These are phyloP conservation scores for Otus scops DNA, from an alignment of 2,797 vertebrate species.

Conservation along the genomic window DNA sequence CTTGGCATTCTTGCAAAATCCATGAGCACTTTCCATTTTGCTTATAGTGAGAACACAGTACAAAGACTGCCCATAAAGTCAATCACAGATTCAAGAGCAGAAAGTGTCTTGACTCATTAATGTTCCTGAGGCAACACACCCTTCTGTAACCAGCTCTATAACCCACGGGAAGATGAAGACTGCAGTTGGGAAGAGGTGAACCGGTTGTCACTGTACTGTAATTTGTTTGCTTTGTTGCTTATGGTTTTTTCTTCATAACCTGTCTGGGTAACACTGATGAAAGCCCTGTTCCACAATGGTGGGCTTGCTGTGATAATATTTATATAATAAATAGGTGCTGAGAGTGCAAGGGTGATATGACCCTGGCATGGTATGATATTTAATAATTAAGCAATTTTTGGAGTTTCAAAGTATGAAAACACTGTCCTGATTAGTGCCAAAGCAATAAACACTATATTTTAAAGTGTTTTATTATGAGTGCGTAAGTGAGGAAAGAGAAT, in stretches of 20 bases:
- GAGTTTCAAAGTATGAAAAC: background rate
- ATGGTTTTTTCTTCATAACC: fast-evolving
- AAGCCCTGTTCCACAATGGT: background rate
- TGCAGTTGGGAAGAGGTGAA: background rate
- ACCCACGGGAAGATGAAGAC: background rate
- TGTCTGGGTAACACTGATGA: background rate
- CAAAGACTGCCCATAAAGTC: background rate
- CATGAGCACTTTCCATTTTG: background rate
- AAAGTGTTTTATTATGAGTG: background rate
- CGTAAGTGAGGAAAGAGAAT: background rate
- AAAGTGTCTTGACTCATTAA: background rate
- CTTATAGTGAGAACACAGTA: background rate
- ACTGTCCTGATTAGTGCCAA: background rate
- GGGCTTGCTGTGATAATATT: background rate
- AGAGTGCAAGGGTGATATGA: background rate
- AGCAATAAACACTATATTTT: background rate
- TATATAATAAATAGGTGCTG: background rate
- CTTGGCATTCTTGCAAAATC: background rate
- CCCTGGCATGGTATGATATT: background rate
- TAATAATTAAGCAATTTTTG: background rate
- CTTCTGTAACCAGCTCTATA: background rate
- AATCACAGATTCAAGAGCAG: background rate
- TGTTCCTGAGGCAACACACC: background rate
- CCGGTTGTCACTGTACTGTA: background rate
- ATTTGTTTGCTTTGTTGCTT: background rate